phyloP scores from a whole-genome alignment of 2,113 vertebrate genomes.

The Tyto alba region DNA sequence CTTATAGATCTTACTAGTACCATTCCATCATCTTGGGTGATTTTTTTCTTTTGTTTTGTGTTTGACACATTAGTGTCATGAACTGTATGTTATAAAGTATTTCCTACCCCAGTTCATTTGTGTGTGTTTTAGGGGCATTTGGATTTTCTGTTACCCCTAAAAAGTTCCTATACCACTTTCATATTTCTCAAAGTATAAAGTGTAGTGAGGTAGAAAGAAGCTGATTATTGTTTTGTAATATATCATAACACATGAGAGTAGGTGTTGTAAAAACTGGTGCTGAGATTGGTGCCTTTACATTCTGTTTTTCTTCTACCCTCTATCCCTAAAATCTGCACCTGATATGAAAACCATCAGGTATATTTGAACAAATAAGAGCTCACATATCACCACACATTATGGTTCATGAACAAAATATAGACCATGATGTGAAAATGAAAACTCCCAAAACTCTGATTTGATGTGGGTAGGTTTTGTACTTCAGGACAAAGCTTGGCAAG shows the following conservation, averaged over 20 bases:
- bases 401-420: background rate
- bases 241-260: background rate
- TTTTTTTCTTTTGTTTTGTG: background rate
- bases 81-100: background rate
- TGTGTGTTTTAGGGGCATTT: background rate
- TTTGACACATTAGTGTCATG: background rate
- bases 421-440: background rate
- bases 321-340: background rate
- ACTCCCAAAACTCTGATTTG: background rate
- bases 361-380: background rate
- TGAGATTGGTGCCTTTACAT: background rate
- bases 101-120: background rate
- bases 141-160: background rate
- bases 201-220: background rate
- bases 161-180: background rate
- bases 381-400: background rate
- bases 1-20: background rate
- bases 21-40: rapidly evolving
- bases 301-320: background rate
- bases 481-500: background rate
- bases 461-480: background rate
- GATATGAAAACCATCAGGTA: background rate
- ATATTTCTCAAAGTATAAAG: background rate
- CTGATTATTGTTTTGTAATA: background rate
- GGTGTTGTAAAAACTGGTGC: background rate